Base-by-base conservation (phyloP, 2,113 vertebrate species). In the Nothobranchius furzeri region DNA sequence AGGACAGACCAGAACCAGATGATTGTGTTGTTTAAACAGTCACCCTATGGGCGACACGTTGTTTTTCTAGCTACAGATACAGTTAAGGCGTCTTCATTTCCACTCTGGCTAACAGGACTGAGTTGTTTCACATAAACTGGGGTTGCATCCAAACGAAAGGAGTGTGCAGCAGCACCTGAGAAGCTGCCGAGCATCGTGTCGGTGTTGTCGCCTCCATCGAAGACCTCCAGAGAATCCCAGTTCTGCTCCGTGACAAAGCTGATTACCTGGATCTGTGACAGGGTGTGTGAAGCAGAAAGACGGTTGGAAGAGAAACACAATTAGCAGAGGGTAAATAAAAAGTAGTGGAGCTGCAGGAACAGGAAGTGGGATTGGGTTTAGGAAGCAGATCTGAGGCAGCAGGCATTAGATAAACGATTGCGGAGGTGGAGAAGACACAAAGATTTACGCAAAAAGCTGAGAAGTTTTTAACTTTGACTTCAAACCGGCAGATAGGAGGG, bases 191-290 rank as follows among this genome's bases (percentile, higher is more conserved):
- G 92, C 96, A 98, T 95, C 78, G 96, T 95, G 70, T 95, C 96
- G 0, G 95, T 97, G 91, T 98, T 99, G 80, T 99, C 97, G 1
- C 95, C 96, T 17, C 98, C 98, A 0, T 99, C 98, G 56, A 98
- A 99, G 68, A 99, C 96, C 76, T 99, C 98, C 70, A 99, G 89
- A 1, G 98, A 98, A 88, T 99, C 98, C 98, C 98, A 99, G 91
- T 99, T 99, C 92, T 99, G 97, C 87, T 99, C 98, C 0, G 98
- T 99, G 76, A 96, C 96, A 89, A 99, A 99, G 87, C 95, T 98
- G 89, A 99, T 94, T 81, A 99, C 97, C 89, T 99, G 98, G 76
- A 99, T 98, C 98, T 99, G 92, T 51, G 57, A 55, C 25, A 56
- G 56, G 25, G 6, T 53, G 55, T 61, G 15, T 65, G 9, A 57